Evolutionary conservation across 2,113 vertebrate genomes (phyloP), one percentile per base, ranked within the genome.

Genomic region (Chionis minor): DNA sequence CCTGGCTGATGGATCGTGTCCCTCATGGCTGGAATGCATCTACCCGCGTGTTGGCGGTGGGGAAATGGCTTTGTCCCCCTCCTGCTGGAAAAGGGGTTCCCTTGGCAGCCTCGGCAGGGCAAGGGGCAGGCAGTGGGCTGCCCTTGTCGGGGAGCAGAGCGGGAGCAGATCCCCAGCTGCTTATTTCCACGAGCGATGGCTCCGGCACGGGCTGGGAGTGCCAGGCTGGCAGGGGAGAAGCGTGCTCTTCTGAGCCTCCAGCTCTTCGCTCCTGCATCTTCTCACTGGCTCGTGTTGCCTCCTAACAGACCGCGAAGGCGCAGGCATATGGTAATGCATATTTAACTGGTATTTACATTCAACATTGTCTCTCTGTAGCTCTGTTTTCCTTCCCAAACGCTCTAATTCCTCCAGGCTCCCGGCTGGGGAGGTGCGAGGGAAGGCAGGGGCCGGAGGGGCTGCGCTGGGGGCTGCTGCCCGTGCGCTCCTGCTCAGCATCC

Each of bases 311-410:
- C 95, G 94, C 66, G 55, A 59, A 94, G 97, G 96, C 77, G 49
- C 85, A 47, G 96, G 83, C 98, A 98, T 98, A 98, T 98, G 98
- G 97, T 95, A 94, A 96, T 96, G 96, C 95, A 97, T 98, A 98
- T 97, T 97, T 98, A 98, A 90, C 96, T 96, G 97, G 55, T 98
- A 97, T 98, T 98, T 98, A 98, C 97, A 97, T 81, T 93, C 97
- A 97, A 98, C 97, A 96, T 81, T 95, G 94, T 97, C 96, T 96
- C 96, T 96, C 94, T 95, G 91, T 88, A 96, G 92, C 94, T 97
- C 94, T 97, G 96, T 97, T 97, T 98, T 94, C 94, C 91, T 92
- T 96, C 89, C 91, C 91, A 92, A 97, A 79, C 1, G 52, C 94
- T 96, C 82, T 51, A 70, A 92, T 92, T 93, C 87, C 96, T 96